phyloP scores from a whole-genome alignment of 2,888 invertebrate genomes.

The Cheilosia impressa region DNA sequence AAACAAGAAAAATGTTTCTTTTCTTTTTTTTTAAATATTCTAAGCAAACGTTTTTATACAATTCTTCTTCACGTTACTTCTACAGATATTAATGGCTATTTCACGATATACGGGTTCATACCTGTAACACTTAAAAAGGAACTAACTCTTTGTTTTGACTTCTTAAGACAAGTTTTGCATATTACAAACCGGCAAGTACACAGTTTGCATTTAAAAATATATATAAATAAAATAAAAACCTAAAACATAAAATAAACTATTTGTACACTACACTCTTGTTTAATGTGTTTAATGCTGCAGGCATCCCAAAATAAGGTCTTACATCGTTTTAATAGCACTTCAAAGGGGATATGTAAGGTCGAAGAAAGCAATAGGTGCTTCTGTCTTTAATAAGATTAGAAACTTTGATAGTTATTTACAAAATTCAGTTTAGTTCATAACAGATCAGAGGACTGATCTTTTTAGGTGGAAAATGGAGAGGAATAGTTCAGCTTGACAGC shows the following conservation, averaged over 20 bases:
- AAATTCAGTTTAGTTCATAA: too few relatives aligned
- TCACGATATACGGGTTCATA: constrained; percentile 47
- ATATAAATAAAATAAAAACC: constrained; percentile 1
- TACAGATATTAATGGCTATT: constrained; percentile 47
- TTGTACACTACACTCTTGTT: constrained; percentile 57
- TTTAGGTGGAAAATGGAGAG: too few relatives aligned
- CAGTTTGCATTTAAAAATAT: constrained; percentile 25
- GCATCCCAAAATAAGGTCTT: background rate
- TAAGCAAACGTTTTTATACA: constrained; percentile 47
- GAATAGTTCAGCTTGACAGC: too few relatives aligned
- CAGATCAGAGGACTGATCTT: too few relatives aligned
- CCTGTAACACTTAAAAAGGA: constrained; percentile 65
- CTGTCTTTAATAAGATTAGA: too few relatives aligned
- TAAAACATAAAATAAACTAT: constrained; percentile 36
- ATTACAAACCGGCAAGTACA: constrained; percentile 14
- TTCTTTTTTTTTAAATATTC: constrained; percentile 12
- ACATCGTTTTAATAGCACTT: background rate
- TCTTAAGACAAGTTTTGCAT: constrained; percentile 23
- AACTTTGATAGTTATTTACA: too few relatives aligned
- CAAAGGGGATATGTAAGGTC: constrained; percentile 6
- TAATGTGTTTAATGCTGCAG: constrained; percentile 20
- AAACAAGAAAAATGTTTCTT: constrained; percentile 3
- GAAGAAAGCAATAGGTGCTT: background rate
- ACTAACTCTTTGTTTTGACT: constrained; percentile 47
- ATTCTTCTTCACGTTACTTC: constrained; percentile 31